Evolutionary conservation across 2,797 vertebrate species (phyloP), one percentile per base, ranked within the genome.

Genomic region (Chromobotia macracanthus): DNA sequence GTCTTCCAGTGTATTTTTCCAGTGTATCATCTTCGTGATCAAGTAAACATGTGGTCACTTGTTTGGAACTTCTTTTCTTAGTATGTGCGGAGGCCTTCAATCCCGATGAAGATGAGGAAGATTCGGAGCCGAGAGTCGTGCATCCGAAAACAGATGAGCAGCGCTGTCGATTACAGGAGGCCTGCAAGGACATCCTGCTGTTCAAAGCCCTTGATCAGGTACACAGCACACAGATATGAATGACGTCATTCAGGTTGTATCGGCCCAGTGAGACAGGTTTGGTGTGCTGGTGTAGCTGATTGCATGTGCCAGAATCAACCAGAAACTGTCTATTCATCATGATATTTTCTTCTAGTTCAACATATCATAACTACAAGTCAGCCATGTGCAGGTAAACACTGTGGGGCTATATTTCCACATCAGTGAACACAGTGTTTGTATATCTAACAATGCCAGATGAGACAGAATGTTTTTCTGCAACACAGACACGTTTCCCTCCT

Each of bases 191-290:
- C 90, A 99, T 99, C 87, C 92, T 99, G 38, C 91, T 99, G 82
- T 99, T 99, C 90, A 99, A 98, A 94, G 98, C 95, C 87, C 93
- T 99, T 79, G 97, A 99, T 87, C 96, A 96, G 95, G 97, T 98
- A 95, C 23, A 15, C 50, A 19, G 28, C 28, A 28, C 67, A 66
- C 73, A 66, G 23, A 79, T 55, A 79, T 50, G 9, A 46, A 72
- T 61, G 25, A 12, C 2, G 19, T 64, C 68, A 72, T 63, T 4
- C 46, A 71, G 56, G 48, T 41, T 16, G 38, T 64, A 31, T 60
- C 28, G 4, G 28, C 28, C 28, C 28, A 38, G 53, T 70, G n/a
- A 61, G 10, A 69, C 66, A 51, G 15, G 66, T 77, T 68, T 50
- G 44, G 25, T 60, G 68, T 46, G 19, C 31, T 41, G 66, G 31